phyloP scores from a whole-genome alignment of 1,140 invertebrate genomes.

The Drosophila funebris region DNA sequence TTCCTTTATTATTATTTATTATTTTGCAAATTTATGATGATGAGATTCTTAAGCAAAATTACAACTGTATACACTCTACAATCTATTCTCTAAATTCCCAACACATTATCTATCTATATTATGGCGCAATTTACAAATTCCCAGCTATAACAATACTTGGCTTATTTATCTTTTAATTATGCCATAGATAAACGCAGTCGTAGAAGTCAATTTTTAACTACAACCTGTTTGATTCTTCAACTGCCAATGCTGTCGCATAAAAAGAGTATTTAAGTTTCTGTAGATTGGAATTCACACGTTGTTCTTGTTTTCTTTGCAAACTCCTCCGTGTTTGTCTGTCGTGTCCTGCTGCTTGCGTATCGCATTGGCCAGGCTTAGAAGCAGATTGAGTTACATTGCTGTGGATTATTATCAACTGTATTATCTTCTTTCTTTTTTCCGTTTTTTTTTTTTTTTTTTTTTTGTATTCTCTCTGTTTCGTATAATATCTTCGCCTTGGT shows the following conservation, averaged over 20 bases:
- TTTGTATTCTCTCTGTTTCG: no score
- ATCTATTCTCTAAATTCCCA: not conserved
- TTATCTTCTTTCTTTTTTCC: conserved; percentile 53
- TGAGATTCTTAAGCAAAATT: not conserved
- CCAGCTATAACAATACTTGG: not conserved
- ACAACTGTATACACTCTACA: no score
- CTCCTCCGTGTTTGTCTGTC: conserved; percentile 12
- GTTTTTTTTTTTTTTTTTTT: conserved; percentile 4
- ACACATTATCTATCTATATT: not conserved
- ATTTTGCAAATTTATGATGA: not conserved
- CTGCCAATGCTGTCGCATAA: not conserved
- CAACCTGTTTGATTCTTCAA: conserved; percentile 5
- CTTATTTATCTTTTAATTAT: conserved; percentile 1
- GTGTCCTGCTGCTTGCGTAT: conserved; percentile 58
- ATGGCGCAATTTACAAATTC: not conserved
- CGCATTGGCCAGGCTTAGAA: conserved; percentile 66
- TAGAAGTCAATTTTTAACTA: not conserved
- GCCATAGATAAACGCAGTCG: not conserved
- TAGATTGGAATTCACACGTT: not conserved
- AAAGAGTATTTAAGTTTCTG: conserved; percentile 18
- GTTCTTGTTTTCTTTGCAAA: not conserved
- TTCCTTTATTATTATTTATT: no score
- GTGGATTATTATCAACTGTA: conserved; percentile 80
- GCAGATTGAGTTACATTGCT: conserved; percentile 81
- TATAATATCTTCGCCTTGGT: conserved; percentile 28